Evolutionary conservation across 1,140 invertebrate genomes (phyloP).

Genomic region (Calephelis virginiensis): DNA sequence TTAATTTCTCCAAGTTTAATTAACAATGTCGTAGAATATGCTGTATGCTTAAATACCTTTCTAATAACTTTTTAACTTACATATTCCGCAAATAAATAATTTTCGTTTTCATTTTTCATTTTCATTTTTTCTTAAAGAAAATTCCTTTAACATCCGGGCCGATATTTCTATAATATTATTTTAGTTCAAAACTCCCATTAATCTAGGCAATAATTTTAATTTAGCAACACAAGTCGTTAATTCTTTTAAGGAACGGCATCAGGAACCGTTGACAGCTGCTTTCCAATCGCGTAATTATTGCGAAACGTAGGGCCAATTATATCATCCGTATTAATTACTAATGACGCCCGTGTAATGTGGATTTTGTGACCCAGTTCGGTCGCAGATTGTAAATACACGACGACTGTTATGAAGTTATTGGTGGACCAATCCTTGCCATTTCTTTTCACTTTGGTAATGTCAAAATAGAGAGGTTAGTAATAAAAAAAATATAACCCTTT

Average conservation of each 20-base stretch:
- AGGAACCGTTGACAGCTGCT: constrained; percentile 60
- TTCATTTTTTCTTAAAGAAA: no score
- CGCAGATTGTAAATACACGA: not conserved
- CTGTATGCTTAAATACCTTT: no score
- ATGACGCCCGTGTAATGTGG: constrained; percentile 24
- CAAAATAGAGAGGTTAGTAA: no score
- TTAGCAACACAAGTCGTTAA: constrained; percentile 34
- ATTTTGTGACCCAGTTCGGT: constrained; percentile 12
- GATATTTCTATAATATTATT: not conserved
- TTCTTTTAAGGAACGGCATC: constrained; percentile 64
- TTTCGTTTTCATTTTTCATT: no score
- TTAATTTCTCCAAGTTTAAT: no score
- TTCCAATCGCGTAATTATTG: constrained; percentile 74
- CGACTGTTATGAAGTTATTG: not conserved
- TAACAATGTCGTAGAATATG: no score
- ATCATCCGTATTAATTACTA: constrained; percentile 60
- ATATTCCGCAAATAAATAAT: no score
- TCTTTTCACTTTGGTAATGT: no score
- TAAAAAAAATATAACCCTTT: no score
- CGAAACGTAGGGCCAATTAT: constrained; percentile 67
- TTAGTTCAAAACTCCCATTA: not conserved
- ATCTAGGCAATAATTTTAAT: not conserved
- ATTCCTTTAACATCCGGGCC: no score
- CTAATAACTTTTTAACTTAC: no score
- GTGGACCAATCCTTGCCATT: no score